These are phyloP conservation scores for Eulimnadia texana DNA, from an alignment of 1,140 invertebrate genomes.

Conservation along the genomic window DNA sequence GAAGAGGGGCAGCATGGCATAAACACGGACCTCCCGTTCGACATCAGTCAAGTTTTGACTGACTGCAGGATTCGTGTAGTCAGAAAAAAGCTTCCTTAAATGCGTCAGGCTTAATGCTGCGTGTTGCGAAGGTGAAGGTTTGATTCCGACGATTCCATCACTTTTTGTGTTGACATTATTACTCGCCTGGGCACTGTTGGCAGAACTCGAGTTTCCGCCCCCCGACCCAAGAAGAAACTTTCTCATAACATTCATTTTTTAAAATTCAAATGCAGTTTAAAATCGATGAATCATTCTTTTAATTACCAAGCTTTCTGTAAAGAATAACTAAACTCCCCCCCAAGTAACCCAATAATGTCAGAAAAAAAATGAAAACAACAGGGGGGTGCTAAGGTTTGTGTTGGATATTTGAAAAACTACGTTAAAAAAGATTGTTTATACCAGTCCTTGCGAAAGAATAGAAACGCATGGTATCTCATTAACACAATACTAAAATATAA, in stretches of 20 bases:
- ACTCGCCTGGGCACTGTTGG: constrained; percentile 5
- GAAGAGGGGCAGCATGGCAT: constrained; percentile 95
- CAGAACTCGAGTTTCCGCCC: background rate
- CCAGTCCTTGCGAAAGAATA: no score
- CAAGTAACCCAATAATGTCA: no score
- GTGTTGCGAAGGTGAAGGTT: constrained; percentile 40
- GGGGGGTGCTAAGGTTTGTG: no score
- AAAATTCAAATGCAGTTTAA: no score
- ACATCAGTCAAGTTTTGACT: constrained; percentile 54
- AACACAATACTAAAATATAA: no score
- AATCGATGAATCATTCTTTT: no score
- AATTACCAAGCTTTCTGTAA: no score
- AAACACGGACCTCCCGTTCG: constrained; percentile 84
- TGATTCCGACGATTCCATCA: constrained; percentile 7
- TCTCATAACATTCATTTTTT: constrained; percentile 18
- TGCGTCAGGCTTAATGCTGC: constrained; percentile 85
- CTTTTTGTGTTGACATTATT: background rate
- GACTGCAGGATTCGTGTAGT: constrained; percentile 66
- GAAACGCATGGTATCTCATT: no score
- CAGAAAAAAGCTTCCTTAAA: constrained; percentile 86
- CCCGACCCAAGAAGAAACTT: constrained; percentile 15
- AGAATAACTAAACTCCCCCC: no score
- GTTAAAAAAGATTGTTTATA: no score
- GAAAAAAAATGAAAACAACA: no score
- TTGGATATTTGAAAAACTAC: no score